phyloP scores from a whole-genome alignment of 2,113 vertebrate species.

The Cyprinus carpio region DNA sequence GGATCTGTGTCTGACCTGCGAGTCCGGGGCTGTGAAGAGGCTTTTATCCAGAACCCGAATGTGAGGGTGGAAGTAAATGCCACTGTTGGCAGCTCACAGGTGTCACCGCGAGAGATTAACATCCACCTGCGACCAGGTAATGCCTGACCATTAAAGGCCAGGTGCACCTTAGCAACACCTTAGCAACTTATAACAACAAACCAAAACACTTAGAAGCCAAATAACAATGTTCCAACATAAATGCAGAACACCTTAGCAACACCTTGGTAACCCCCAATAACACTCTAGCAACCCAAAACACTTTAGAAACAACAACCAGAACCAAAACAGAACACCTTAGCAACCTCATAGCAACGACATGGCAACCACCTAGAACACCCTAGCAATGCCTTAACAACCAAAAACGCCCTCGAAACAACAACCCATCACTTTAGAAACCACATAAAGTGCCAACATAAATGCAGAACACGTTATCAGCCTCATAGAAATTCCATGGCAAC shows the following conservation, averaged over 20 bases:
- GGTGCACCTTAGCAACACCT: not conserved
- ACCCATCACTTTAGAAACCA: not conserved
- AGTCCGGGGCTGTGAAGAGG: slow-evolving; percentile 81
- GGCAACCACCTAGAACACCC: not conserved
- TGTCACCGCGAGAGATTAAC: slow-evolving; percentile 85
- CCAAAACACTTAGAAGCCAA: not conserved
- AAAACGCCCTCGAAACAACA: not conserved
- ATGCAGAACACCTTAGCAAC: too few relatives aligned
- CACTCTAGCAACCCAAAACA: too few relatives aligned
- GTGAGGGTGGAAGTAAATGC: slow-evolving; percentile 77
- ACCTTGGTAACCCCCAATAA: too few relatives aligned
- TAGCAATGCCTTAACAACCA: not conserved
- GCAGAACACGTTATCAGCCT: not conserved
- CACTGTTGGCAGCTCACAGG: slow-evolving; percentile 81
- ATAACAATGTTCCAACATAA: not conserved
- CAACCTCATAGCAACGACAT: too few relatives aligned
- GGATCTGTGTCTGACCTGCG: slow-evolving; percentile 83
- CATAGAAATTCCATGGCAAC: not conserved
- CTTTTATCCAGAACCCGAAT: slow-evolving; percentile 83
- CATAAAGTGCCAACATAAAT: too few relatives aligned
- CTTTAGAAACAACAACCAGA: too few relatives aligned
- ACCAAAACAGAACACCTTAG: too few relatives aligned
- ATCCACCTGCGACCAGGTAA: slow-evolving; percentile 88
- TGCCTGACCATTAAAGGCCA: not conserved
- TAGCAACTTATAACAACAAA: not conserved